phyloP scores from a whole-genome alignment of 2,113 vertebrate genomes.

The Pandion haliaetus region DNA sequence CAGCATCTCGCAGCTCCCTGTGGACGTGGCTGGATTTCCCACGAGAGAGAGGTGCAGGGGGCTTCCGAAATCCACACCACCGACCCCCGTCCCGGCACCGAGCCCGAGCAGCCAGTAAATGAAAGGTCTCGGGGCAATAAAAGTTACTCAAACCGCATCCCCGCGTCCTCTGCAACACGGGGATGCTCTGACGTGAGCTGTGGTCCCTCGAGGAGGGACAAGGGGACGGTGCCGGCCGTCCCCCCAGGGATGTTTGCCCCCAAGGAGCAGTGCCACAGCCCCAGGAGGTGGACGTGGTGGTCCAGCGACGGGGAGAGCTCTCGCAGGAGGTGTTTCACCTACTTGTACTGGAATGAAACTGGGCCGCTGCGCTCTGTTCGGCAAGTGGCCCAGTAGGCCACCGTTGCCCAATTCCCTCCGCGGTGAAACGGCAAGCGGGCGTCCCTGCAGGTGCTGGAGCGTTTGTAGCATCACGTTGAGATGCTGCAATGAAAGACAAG shows the following conservation, averaged over 20 bases:
- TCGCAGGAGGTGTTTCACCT: rapidly evolving
- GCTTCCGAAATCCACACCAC: background rate
- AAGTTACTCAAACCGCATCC: rapidly evolving
- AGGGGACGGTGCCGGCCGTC: background rate
- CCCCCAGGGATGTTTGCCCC: background rate
- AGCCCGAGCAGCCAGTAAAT: rapidly evolving
- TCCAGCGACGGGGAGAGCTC: background rate
- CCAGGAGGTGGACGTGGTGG: background rate
- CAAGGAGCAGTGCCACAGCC: rapidly evolving
- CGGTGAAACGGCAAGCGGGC: rapidly evolving
- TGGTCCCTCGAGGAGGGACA: background rate
- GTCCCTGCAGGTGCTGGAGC: rapidly evolving
- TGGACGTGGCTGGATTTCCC: background rate
- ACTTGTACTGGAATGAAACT: background rate
- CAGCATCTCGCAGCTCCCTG: background rate
- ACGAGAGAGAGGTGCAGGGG: background rate
- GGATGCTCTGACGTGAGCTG: rapidly evolving
- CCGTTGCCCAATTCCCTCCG: rapidly evolving
- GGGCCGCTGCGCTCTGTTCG: background rate
- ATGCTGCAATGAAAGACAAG: background rate
- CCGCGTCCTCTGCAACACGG: rapidly evolving
- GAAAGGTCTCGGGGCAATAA: rapidly evolving
- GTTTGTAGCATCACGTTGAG: background rate
- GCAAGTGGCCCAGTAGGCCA: background rate
- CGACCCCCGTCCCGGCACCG: rapidly evolving